phyloP scores from a whole-genome alignment of 2,888 invertebrate genomes.

The Mesorhabditis belari region DNA sequence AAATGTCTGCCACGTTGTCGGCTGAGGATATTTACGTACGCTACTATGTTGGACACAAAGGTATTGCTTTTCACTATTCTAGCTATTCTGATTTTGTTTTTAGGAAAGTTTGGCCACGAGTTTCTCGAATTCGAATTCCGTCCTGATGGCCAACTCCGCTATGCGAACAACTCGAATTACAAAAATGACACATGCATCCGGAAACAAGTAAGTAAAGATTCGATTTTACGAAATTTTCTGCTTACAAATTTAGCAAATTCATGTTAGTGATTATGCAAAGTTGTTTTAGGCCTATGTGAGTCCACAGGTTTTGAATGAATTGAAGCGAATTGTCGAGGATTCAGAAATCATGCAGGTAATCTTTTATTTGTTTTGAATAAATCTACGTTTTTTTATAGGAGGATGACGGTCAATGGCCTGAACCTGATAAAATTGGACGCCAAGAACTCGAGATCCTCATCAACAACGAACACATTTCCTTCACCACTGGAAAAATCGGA shows the following conservation, averaged over 20 bases:
- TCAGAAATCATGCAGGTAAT: constrained; percentile 70
- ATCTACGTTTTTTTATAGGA: constrained; percentile 46
- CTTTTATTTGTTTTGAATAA: background rate
- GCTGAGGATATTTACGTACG: constrained; percentile 72
- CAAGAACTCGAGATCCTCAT: constrained; percentile 96
- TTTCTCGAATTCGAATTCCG: constrained; percentile 98
- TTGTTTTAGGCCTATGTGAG: constrained; percentile 70
- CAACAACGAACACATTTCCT: constrained; percentile 98
- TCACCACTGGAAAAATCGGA: constrained; percentile 95
- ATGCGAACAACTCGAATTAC: constrained; percentile 99
- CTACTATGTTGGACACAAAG: constrained; percentile 95
- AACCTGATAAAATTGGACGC: constrained; percentile 64
- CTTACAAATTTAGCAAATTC: background rate
- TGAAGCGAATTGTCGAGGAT: constrained; percentile 90
- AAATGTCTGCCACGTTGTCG: background rate
- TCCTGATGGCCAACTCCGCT: constrained; percentile 86
- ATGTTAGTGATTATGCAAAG: background rate
- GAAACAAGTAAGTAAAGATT: constrained; percentile 63
- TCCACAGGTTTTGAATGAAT: constrained; percentile 91
- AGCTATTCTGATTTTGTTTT: background rate
- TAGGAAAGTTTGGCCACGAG: constrained; percentile 88
- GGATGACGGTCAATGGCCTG: constrained; percentile 61
- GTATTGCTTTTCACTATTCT: background rate
- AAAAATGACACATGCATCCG: constrained; percentile 99
- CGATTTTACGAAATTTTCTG: background rate